Base-by-base conservation (phyloP, 2,797 vertebrate species). In the Clamator glandarius region DNA sequence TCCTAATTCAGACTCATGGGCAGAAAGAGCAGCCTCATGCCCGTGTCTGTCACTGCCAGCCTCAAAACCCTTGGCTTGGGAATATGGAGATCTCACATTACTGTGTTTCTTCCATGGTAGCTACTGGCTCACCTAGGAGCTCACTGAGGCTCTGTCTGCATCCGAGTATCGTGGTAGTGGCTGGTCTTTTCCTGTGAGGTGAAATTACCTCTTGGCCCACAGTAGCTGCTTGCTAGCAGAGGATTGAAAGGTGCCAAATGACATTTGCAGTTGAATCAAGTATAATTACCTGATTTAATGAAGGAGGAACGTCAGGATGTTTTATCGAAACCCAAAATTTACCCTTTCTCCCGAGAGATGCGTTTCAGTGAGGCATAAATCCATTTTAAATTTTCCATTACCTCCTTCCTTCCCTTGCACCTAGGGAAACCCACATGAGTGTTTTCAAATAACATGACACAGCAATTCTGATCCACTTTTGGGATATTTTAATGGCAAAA, bases 161-260 rank as follows among this genome's bases (percentile, higher is more conserved):
- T 15, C 61, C 28, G 26, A 1, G 59, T 31, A 3, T 12, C 1
- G 3, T 7, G 4, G 25, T 7, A 31, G 48, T 3, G 6, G 57
- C 9, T 14, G 31, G 26, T 67, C 48, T 64, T 61, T 50, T 23
- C 28, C 61, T 48, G n/a, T 48, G 9, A 9, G 52, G 39, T 31
- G 59, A 23, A 39, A 15, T 46, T 8, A 28, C 26, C 48, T 28
- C 51, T 31, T 61, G 25, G 61, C n/a, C 68, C n/a, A 1, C 0
- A 26, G 66, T 23, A 9, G n/a, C 39, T 57, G 72, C 52, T 58
- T 17, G 46, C 6, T 8, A 59, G 67, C 77, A 59, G 68, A 69
- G 73, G 48, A 68, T 12, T 44, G 74, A 54, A 48, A 83, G 67
- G 78, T 87, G 67, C 78, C 83, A 55, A 48, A 42, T 52, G 57